These are phyloP conservation scores for Hemiprocne comata DNA, from an alignment of 2,113 vertebrate genomes.

Conservation along the genomic window DNA sequence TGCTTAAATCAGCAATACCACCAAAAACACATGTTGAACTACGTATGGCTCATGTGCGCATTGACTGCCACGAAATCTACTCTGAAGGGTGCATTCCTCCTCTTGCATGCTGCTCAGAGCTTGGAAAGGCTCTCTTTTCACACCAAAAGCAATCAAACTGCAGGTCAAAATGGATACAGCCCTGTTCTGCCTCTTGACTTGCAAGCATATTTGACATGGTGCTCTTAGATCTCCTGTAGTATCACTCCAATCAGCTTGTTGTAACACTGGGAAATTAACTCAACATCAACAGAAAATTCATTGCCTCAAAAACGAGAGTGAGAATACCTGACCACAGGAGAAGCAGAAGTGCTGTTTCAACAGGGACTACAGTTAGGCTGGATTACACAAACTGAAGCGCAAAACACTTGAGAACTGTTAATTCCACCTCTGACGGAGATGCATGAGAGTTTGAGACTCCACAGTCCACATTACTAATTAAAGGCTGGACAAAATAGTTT, in stretches of 20 bases:
- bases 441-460: background rate
- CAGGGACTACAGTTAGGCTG: background rate
- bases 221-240: background rate
- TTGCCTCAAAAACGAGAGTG: rapidly evolving
- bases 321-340: background rate
- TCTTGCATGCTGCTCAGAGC: background rate
- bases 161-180: background rate
- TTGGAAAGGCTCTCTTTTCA: background rate
- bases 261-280: background rate
- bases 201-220: background rate
- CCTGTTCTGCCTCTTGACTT: background rate
- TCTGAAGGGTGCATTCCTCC: background rate
- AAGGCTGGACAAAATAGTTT: background rate
- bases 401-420: background rate
- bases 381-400: background rate
- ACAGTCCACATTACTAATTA: background rate
- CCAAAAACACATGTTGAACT: rapidly evolving
- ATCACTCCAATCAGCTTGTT: background rate
- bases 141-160: background rate
- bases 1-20: background rate
- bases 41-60: rapidly evolving
- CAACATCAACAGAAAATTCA: background rate
- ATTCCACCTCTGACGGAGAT: background rate
- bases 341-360: background rate
- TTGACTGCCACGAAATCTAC: background rate